Conservation (phyloP, 2,888 invertebrate species). For the Rotaria macrura region DNA sequence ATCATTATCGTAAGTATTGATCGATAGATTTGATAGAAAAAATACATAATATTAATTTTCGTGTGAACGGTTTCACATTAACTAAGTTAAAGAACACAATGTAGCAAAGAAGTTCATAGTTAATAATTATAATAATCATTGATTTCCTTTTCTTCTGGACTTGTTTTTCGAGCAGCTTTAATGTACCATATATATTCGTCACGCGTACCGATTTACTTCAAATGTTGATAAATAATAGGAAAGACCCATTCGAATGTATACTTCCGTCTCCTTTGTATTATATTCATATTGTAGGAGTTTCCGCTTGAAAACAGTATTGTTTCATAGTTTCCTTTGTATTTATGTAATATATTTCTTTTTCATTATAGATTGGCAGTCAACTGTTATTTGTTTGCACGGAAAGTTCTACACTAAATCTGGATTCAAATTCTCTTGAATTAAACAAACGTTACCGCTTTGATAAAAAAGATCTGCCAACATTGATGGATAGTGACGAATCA, state of each 20-base stretch:
- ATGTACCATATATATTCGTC: too few species aligned
- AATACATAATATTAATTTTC: too few species aligned
- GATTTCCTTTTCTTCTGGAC: too few species aligned
- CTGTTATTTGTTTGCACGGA: neutral
- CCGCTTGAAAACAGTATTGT: neutral
- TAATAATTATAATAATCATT: too few species aligned
- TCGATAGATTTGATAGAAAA: neutral
- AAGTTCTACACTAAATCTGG: neutral
- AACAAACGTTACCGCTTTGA: conserved; percentile 25
- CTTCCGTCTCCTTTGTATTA: neutral
- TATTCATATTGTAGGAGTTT: neutral
- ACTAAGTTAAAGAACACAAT: too few species aligned
- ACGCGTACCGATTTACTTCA: neutral
- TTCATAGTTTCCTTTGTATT: too few species aligned
- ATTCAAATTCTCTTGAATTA: neutral
- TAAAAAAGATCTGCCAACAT: neutral
- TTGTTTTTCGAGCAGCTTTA: too few species aligned
- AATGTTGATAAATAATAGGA: neutral
- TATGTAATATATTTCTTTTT: neutral
- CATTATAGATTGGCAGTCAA: neutral
- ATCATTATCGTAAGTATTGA: neutral
- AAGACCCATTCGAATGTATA: neutral
- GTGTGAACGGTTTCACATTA: too few species aligned
- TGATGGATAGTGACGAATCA: neutral
- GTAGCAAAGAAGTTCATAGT: too few species aligned